A percentile compares a stretch with the other conserved stretches of the same genome.
phyloP scores from a whole-genome alignment of 2,888 invertebrate genomes.

The Allygus modestus region DNA sequence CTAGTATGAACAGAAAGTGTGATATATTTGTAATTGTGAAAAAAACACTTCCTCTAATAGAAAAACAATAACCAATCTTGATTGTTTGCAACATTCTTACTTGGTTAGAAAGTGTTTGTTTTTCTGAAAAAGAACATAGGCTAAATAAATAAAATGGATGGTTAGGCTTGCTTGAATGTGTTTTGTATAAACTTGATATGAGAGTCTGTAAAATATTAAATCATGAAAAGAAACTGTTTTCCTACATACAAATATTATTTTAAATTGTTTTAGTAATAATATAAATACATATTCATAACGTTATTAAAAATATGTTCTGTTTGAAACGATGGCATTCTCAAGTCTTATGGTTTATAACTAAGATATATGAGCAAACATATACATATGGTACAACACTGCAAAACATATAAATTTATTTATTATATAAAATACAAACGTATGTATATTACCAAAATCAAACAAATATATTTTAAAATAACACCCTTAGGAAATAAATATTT shows the following conservation, averaged over 20 bases:
- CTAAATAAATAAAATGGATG: neutral
- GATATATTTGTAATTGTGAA: neutral
- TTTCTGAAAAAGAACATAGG: neutral
- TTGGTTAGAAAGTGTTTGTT: neutral
- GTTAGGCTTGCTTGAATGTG: neutral
- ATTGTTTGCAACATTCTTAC: neutral
- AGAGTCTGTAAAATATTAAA: constrained; percentile 14
- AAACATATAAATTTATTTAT: constrained; percentile 14
- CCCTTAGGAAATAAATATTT: constrained; percentile 48
- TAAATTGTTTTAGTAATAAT: neutral
- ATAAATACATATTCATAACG: constrained; percentile 5
- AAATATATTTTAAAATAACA: constrained; percentile 28
- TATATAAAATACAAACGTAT: constrained; percentile 13
- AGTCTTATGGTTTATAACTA: constrained; percentile 22
- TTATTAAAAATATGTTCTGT: constrained; percentile 9
- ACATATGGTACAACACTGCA: constrained; percentile 36
- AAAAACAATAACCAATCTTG: neutral
- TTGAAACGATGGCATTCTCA: constrained; percentile 24
- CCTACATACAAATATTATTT: neutral
- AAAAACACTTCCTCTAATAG: neutral
- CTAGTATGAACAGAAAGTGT: neutral
- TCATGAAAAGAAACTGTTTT: neutral
- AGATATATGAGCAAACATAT: constrained; percentile 43
- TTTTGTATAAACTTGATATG: constrained; percentile 11
- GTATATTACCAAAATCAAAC: neutral